Conservation (phyloP, 2,113 vertebrate species). For the Arvicanthis niloticus region DNA sequence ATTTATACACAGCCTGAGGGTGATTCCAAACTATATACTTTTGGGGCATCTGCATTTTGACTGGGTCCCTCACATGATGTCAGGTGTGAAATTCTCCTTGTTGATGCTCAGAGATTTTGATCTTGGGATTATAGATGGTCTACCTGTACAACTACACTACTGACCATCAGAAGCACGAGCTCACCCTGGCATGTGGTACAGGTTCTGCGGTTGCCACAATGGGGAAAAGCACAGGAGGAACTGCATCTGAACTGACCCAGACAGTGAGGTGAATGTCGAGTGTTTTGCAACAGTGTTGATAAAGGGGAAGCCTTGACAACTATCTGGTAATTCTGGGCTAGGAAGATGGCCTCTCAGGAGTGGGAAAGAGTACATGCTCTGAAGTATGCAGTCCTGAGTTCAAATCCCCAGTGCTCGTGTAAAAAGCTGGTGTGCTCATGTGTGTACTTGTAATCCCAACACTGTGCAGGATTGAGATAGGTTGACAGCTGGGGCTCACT, state of each 20-base stretch:
- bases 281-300: not conserved
- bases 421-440: too few relatives aligned
- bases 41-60: not conserved
- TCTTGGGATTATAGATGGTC: not conserved
- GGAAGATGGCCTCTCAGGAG: not conserved
- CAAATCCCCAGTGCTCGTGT: not conserved
- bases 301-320: not conserved
- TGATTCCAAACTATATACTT: not conserved
- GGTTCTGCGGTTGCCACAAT: fast-evolving
- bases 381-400: not conserved
- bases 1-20: not conserved
- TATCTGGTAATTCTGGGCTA: not conserved
- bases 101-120: not conserved
- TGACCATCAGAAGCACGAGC: too few relatives aligned
- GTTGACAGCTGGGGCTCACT: not conserved
- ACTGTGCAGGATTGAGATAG: not conserved
- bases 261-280: not conserved
- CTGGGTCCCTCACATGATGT: not conserved
- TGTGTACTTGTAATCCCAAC: not conserved
- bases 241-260: not conserved
- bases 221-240: fast-evolving
- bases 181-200: too few relatives aligned
- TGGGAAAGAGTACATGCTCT: too few relatives aligned
- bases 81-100: not conserved
- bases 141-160: not conserved